A percentile compares a stretch with the other conserved stretches of the same genome.
These are phyloP conservation scores for Drosophila elegans DNA, from an alignment of 1,140 invertebrate genomes.

Conservation along the genomic window DNA sequence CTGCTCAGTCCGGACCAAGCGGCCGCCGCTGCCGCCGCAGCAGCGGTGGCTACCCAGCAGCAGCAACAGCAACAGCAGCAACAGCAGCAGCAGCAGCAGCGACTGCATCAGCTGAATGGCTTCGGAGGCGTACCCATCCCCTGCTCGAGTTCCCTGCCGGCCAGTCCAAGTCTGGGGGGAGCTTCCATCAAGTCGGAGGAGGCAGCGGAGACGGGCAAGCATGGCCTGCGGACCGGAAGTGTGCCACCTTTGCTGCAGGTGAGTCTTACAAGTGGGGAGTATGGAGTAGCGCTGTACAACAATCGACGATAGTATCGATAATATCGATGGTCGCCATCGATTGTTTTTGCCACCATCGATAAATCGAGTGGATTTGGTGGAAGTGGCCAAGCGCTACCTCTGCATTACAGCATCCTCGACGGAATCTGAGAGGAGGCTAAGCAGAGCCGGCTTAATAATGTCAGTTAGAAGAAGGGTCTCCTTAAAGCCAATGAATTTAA, in stretches of 20 bases:
- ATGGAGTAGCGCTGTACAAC: too few species aligned
- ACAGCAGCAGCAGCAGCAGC: constrained; percentile 61
- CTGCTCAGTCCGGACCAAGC: constrained; percentile 76
- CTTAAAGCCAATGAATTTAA: too few species aligned
- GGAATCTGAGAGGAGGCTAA: too few species aligned
- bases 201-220: constrained; percentile 34
- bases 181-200: constrained; percentile 69
- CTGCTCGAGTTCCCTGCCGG: constrained; percentile 46
- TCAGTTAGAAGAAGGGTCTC: too few species aligned
- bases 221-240: constrained; percentile 48
- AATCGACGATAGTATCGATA: too few species aligned
- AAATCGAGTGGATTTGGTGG: too few species aligned
- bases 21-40: constrained; percentile 52
- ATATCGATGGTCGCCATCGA: too few species aligned
- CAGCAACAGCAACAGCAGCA: constrained; percentile 56
- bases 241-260: constrained; percentile 75
- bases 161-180: constrained; percentile 66
- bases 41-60: constrained; percentile 38
- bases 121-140: constrained; percentile 48
- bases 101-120: constrained; percentile 60
- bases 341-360: too few species aligned
- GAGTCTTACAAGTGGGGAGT: neutral
- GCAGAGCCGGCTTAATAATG: too few species aligned
- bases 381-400: too few species aligned
- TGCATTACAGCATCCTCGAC: too few species aligned